Evolutionary conservation across 2,888 invertebrate species (phyloP).

Genomic region (Spilarctia lutea): DNA sequence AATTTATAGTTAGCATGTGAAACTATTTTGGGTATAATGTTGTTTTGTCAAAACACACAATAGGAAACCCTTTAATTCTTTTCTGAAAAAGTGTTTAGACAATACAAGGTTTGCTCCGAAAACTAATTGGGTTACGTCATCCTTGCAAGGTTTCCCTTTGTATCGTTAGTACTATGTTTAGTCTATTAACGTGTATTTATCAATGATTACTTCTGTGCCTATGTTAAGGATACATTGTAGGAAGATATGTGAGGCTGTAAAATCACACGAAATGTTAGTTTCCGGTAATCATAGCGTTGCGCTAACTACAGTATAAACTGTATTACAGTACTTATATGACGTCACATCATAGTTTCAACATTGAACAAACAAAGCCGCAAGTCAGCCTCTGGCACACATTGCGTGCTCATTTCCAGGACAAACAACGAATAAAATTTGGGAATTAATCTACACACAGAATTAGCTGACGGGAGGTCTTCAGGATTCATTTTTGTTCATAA

Average conservation of each 20-base stretch:
- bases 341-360: constrained; percentile 77
- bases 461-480: constrained; percentile 47
- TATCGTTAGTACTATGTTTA: constrained; percentile 31
- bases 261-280: constrained; percentile 40
- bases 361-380: constrained; percentile 73
- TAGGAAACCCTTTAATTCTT: constrained; percentile 26
- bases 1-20: constrained; percentile 21
- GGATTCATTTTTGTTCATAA: constrained; percentile 41
- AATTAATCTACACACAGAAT: constrained; percentile 57
- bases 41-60: constrained; percentile 34
- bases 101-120: constrained; percentile 29
- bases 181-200: constrained; percentile 29
- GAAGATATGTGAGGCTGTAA: constrained; percentile 30
- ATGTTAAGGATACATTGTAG: constrained; percentile 11
- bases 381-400: constrained; percentile 62
- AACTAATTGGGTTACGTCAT: constrained; percentile 46
- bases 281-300: constrained; percentile 57
- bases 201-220: constrained; percentile 31
- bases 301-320: constrained; percentile 59
- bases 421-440: constrained; percentile 67
- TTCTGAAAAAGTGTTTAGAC: constrained; percentile 41
- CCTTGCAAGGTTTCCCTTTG: constrained; percentile 41
- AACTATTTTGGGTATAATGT: constrained; percentile 24
- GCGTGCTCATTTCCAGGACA: constrained; percentile 75
- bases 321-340: constrained; percentile 61